These are phyloP conservation scores for Caiman crocodilus DNA, from an alignment of 2,797 vertebrate species.

Conservation along the genomic window DNA sequence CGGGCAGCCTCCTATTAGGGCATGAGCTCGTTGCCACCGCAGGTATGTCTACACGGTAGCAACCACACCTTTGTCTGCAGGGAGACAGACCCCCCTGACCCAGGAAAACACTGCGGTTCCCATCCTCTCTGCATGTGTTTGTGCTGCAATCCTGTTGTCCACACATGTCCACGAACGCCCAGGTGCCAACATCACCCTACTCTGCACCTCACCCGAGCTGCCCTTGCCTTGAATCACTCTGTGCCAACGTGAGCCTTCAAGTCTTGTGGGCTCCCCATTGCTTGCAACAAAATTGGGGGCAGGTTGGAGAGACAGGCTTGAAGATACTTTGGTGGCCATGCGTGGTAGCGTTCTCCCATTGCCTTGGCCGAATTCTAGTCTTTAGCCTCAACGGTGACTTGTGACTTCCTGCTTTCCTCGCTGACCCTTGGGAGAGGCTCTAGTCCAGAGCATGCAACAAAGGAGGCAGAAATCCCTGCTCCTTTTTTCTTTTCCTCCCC, in stretches of 20 bases:
- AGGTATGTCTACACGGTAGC: too few species aligned
- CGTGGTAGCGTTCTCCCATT: neutral
- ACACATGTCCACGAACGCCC: neutral
- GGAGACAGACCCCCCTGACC: too few species aligned
- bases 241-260: neutral
- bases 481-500: neutral
- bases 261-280: neutral
- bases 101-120: neutral
- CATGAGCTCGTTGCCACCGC: too few species aligned
- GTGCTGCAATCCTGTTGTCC: neutral
- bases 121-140: neutral
- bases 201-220: neutral
- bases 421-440: fast-evolving
- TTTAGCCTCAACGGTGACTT: neutral
- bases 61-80: too few species aligned
- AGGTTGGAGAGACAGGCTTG: neutral
- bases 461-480: neutral
- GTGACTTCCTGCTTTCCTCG: neutral
- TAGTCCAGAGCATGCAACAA: neutral
- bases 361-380: neutral
- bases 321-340: neutral
- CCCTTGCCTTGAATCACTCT: neutral
- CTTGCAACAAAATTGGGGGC: neutral
- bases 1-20: too few species aligned
- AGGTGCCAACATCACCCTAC: neutral